Conservation (phyloP, 2,888 invertebrate genomes). For the Calliphora vomitoria region DNA sequence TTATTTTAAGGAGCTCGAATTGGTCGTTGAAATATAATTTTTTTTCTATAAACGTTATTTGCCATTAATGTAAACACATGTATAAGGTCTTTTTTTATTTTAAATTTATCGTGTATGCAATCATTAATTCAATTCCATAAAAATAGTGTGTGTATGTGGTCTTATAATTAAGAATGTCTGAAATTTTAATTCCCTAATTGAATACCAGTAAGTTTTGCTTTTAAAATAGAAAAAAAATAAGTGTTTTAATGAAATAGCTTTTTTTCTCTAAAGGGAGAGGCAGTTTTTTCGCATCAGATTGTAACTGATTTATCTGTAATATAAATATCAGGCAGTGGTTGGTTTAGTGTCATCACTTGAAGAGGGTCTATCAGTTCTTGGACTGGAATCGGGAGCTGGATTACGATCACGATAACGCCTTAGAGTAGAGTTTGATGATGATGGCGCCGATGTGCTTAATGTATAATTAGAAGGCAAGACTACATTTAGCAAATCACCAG, state of each 20-base stretch:
- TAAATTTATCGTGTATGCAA: background rate
- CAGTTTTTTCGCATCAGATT: conserved; percentile 27
- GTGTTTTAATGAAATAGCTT: background rate
- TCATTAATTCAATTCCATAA: conserved; percentile 51
- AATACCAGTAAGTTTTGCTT: conserved; percentile 46
- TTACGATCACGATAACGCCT: conserved; percentile 78
- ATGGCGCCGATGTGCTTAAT: conserved; percentile 82
- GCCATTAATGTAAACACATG: background rate
- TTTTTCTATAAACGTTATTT: conserved; percentile 2
- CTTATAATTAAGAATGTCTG: conserved; percentile 24
- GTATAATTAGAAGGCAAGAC: conserved; percentile 75
- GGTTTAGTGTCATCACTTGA: conserved; percentile 74
- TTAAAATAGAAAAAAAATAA: background rate
- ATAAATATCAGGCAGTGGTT: conserved; percentile 80
- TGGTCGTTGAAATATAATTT: conserved; percentile 38
- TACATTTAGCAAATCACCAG: conserved; percentile 73
- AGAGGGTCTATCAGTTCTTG: conserved; percentile 58
- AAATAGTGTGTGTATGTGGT: conserved; percentile 14
- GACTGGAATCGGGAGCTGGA: conserved; percentile 60
- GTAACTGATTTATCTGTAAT: conserved; percentile 64
- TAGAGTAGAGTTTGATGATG: conserved; percentile 80
- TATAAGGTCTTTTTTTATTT: background rate
- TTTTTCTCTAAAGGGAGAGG: conserved; percentile 30
- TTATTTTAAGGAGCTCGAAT: conserved; percentile 50
- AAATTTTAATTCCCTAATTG: conserved; percentile 65